Percentiles rank a stretch among this genome's conserved stretches.
Evolutionary conservation across 1,140 invertebrate species (phyloP).

Genomic region (Bacillus rossius): DNA sequence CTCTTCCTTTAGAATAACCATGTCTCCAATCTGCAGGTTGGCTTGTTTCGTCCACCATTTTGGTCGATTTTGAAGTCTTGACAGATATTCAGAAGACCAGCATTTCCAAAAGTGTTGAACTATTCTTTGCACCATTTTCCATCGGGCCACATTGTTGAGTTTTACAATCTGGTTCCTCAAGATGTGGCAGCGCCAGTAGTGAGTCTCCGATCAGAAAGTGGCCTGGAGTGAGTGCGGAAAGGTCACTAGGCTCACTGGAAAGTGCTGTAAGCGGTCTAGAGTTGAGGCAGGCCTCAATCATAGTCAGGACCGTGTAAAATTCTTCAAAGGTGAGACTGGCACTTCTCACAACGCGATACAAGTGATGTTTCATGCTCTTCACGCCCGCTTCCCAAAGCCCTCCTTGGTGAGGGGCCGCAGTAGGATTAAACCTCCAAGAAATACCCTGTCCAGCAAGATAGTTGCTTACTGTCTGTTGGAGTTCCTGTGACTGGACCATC

Average conservation of each 20-base stretch:
- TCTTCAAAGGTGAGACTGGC: conserved; percentile 27
- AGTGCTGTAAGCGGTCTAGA: conserved; percentile 27
- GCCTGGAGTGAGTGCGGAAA: conserved; percentile 24
- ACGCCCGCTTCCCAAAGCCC: conserved; percentile 38
- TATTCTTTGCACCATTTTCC: too few relatives aligned
- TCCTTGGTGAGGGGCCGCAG: conserved; percentile 36
- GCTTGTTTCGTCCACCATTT: too few relatives aligned
- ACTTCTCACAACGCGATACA: conserved; percentile 11
- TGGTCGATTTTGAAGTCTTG: too few relatives aligned
- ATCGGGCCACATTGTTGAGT: too few relatives aligned
- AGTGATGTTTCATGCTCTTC: conserved; percentile 24
- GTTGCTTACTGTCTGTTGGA: not conserved
- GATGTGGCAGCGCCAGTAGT: conserved; percentile 9
- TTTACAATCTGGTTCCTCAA: too few relatives aligned
- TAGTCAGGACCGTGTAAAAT: conserved; percentile 27
- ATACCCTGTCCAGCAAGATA: conserved; percentile 19
- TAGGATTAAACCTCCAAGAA: conserved; percentile 39
- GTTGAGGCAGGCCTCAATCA: conserved; percentile 32
- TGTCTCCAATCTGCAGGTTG: too few relatives aligned
- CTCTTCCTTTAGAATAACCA: too few relatives aligned
- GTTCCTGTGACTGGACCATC: not conserved
- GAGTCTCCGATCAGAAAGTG: conserved; percentile 28
- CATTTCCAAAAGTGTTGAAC: too few relatives aligned
- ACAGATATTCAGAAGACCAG: too few relatives aligned
- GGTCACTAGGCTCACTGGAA: conserved; percentile 25